Evolutionary conservation across 92 coral and sea anemone species (phyloP), one percentile per base, ranked within the genome.

Genomic region (Zoanthus solanderi): DNA sequence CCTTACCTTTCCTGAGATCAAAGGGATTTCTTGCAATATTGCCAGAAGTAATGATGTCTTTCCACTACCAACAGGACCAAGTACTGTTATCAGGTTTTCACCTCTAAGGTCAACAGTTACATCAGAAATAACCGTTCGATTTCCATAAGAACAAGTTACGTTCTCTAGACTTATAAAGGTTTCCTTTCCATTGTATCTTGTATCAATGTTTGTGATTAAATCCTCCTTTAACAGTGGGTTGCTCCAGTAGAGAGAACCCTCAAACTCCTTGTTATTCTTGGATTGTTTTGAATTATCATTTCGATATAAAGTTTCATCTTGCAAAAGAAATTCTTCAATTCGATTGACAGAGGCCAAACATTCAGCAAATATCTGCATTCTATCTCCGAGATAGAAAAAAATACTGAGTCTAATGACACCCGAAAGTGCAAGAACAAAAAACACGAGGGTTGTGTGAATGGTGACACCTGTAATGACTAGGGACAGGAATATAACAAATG

Each of bases 61-160:
- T 30, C 74, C 74, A 30, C 74, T 69, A 30, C 74, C 74, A 30
- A 69, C 74, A 30, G 74, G 74, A 69, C 74, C 74, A 5, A 69
- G 10, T 30, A 69, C 47, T 69, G 45, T 69, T 34, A 69, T 69
- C 74, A 69, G 74, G 14, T 69, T 69, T 69, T 30, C 74, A 23
- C 74, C 74, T 5, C 14, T 29, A 11, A 69, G 44, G 30, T 69
- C 45, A 31, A 69, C 32, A 69, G 42, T 18, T 14, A 69, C 74
- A 69, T 29, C 74, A 5, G 74, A 69, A 69, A 69, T 69, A 30
- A 69, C 15, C 44, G 42, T 12, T 23, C 74, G 74, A 29, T 28
- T 69, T 30, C 74, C 74, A 29, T 69, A 31, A 69, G 74, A 47
- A 31, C 74, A 69, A 69, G 74, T 69, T 23, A 69, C 74, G 42